Evolutionary conservation across 2,113 vertebrate species (phyloP).

Genomic region (Capreolus pygargus): DNA sequence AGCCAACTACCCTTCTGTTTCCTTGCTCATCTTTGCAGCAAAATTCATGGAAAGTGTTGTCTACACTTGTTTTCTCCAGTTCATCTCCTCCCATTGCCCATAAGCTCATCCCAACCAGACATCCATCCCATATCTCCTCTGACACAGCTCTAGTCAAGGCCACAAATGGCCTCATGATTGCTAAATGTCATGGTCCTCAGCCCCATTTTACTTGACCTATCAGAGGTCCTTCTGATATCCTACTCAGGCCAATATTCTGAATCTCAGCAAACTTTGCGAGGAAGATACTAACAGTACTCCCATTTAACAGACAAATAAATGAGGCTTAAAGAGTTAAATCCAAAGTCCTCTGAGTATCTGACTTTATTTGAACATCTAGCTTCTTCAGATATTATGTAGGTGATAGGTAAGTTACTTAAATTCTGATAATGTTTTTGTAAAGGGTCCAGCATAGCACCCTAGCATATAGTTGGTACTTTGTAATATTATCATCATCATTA

Average conservation of each 20-base stretch:
- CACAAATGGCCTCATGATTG: fast-evolving
- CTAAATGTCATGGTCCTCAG: not conserved
- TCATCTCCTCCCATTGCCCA: not conserved
- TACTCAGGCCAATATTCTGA: not conserved
- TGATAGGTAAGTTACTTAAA: not conserved
- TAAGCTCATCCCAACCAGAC: not conserved
- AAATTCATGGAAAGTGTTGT: not conserved
- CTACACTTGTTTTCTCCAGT: not conserved
- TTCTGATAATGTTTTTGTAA: not conserved
- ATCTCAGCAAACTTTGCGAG: not conserved
- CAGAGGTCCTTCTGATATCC: not conserved
- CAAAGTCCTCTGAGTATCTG: not conserved
- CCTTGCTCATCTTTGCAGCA: not conserved
- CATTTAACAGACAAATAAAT: not conserved
- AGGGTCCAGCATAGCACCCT: not conserved
- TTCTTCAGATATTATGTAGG: not conserved
- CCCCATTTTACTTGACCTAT: not conserved
- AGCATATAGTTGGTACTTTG: fast-evolving
- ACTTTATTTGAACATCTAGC: not conserved
- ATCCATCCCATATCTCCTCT: fast-evolving
- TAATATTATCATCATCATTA: not conserved
- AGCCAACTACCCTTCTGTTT: not conserved
- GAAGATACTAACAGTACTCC: not conserved
- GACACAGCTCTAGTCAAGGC: not conserved
- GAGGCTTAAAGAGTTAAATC: not conserved